These are phyloP conservation scores for Drosophila chauvacae DNA, from an alignment of 1,140 invertebrate species.

Conservation along the genomic window DNA sequence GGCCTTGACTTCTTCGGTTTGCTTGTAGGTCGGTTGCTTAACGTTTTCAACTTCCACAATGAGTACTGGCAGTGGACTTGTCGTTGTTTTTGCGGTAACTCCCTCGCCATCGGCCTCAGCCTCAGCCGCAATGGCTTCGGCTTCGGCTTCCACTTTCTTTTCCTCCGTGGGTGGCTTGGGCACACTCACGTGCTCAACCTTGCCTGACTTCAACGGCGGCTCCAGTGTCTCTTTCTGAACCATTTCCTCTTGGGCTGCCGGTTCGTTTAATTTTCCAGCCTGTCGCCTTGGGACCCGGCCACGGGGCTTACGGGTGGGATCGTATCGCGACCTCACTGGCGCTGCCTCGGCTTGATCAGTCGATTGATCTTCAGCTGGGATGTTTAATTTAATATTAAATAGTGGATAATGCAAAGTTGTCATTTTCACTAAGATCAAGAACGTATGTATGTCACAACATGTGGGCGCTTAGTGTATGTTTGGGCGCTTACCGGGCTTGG, in stretches of 20 bases:
- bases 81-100: slow-evolving; percentile 70
- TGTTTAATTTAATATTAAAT: slow-evolving; percentile 84
- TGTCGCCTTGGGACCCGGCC: slow-evolving; percentile 32
- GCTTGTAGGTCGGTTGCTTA: slow-evolving; percentile 94
- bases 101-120: neutral
- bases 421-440: slow-evolving; percentile 81
- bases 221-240: slow-evolving; percentile 51
- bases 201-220: slow-evolving; percentile 47
- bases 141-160: neutral
- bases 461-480: slow-evolving; percentile 36
- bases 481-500: slow-evolving; percentile 74
- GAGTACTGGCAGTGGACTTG: slow-evolving; percentile 87
- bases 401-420: slow-evolving; percentile 84
- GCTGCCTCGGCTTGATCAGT: slow-evolving; percentile 40
- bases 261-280: slow-evolving; percentile 30
- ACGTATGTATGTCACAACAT: slow-evolving; percentile 61
- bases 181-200: slow-evolving; percentile 18
- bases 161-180: slow-evolving; percentile 4
- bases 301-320: slow-evolving; percentile 85
- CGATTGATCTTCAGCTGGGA: slow-evolving; percentile 82
- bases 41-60: slow-evolving; percentile 99
- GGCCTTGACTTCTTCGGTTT: slow-evolving; percentile 98
- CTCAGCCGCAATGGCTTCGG: neutral
- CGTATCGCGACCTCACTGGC: neutral
- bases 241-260: slow-evolving; percentile 31